Percentiles rank a stretch among this genome's conserved stretches.
phyloP scores from a whole-genome alignment of 2,113 vertebrate genomes.

The Chrysochloris asiatica region DNA sequence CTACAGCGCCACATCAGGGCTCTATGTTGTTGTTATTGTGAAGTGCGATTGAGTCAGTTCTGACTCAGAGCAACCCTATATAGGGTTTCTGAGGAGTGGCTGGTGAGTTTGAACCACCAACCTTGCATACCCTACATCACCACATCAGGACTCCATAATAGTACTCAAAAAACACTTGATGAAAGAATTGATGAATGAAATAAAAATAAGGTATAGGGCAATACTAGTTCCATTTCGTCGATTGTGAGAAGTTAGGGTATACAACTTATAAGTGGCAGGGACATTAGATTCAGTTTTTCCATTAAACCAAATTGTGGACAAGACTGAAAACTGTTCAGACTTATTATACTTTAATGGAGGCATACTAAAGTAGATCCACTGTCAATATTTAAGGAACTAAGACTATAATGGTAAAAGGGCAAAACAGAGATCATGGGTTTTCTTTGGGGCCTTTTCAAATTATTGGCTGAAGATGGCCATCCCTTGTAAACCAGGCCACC shows the following conservation, averaged over 20 bases:
- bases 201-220: not conserved
- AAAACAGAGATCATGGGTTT: not conserved
- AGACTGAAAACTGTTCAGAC: not conserved
- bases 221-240: not conserved
- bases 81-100: no score
- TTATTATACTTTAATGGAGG: not conserved
- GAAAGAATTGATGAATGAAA: no score
- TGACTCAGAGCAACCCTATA: no score
- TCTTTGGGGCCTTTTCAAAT: not conserved
- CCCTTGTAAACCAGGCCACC: not conserved
- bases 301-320: not conserved
- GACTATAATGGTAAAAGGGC: not conserved
- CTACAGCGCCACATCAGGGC: no score
- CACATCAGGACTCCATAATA: no score
- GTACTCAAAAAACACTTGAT: not conserved
- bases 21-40: no score
- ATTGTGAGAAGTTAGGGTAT: not conserved
- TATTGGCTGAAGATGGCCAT: not conserved
- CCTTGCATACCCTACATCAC: no score
- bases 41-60: no score
- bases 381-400: conserved; percentile 16
- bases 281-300: not conserved
- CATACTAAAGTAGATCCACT: not conserved
- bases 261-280: not conserved
- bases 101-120: no score